Conservation (phyloP, 2,888 invertebrate genomes). For the Tolmerus cingulatus region DNA sequence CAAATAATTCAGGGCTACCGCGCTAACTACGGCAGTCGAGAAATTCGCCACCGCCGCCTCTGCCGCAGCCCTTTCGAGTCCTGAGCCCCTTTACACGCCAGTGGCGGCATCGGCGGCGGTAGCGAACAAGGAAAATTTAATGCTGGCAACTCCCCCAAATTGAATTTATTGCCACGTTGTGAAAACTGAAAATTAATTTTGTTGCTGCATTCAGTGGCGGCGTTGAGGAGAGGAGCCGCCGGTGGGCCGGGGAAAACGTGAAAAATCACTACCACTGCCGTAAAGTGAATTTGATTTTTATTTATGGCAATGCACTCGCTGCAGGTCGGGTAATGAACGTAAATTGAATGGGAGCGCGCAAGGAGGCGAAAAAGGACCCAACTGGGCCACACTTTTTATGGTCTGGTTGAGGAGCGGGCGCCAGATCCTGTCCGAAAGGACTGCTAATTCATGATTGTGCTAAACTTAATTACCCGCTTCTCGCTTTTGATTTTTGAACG, state of each 20-base stretch:
- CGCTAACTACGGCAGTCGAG: constrained; percentile 14
- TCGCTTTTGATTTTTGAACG: constrained; percentile 22
- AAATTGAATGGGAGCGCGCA: constrained; percentile 36
- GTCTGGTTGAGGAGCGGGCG: not conserved
- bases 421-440: not conserved
- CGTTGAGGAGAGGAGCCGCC: not conserved
- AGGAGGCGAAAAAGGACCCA: constrained; percentile 28
- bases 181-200: constrained; percentile 43
- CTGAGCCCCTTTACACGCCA: not conserved
- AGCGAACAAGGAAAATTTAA: constrained; percentile 36
- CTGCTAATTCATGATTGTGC: constrained; percentile 30
- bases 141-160: constrained; percentile 39
- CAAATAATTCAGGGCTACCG: constrained; percentile 33
- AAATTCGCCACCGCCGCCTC: not conserved
- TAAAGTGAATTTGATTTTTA: constrained; percentile 44
- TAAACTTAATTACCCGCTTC: constrained; percentile 28
- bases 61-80: not conserved
- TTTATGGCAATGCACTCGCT: constrained; percentile 39
- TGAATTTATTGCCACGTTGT: constrained; percentile 41
- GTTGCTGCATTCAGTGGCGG: constrained; percentile 15
- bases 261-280: constrained; percentile 39
- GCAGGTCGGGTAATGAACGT: constrained; percentile 38
- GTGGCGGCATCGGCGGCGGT: not conserved
- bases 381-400: not conserved
- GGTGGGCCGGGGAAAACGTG: constrained; percentile 3